phyloP scores from a whole-genome alignment of 2,113 vertebrate genomes.

The Pseudopipra pipra region DNA sequence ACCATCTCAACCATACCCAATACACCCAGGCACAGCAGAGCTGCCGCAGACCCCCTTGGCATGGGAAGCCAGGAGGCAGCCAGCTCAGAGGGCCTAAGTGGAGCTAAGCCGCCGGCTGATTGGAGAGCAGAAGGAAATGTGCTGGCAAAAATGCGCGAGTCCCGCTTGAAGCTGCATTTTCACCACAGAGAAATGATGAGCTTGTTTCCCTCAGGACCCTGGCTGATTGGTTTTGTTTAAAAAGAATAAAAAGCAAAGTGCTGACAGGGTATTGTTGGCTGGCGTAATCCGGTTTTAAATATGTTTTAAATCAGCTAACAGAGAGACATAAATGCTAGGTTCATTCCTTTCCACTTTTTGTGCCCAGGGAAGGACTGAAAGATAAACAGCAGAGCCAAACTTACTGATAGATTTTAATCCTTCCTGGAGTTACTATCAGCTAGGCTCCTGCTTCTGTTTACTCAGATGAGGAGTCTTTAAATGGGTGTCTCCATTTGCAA shows the following conservation, averaged over 20 bases:
- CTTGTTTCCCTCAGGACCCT: background rate
- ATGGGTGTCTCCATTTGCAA: slow-evolving; percentile 55
- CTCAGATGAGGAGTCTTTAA: slow-evolving; percentile 58
- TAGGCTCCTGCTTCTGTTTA: slow-evolving; percentile 57
- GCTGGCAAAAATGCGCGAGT: background rate
- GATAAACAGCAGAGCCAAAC: background rate
- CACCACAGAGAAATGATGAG: background rate
- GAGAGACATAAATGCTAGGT: background rate
- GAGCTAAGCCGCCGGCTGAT: rapidly evolving
- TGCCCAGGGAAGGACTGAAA: background rate
- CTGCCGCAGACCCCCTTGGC: rapidly evolving
- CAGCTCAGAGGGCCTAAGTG: background rate
- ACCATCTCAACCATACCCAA: too few species aligned
- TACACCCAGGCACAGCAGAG: background rate
- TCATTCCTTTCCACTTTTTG: background rate
- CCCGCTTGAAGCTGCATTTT: slow-evolving; percentile 8
- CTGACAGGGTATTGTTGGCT: slow-evolving; percentile 25
- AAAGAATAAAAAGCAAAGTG: background rate
- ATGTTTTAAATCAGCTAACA: background rate
- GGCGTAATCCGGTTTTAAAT: background rate
- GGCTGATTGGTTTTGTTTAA: slow-evolving; percentile 26
- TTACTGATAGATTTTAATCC: background rate
- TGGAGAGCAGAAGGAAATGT: background rate
- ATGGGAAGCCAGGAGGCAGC: background rate
- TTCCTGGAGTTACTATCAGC: slow-evolving; percentile 21